These are phyloP conservation scores for Uromys caudimaculatus DNA, from an alignment of 2,797 vertebrate species.

Conservation along the genomic window DNA sequence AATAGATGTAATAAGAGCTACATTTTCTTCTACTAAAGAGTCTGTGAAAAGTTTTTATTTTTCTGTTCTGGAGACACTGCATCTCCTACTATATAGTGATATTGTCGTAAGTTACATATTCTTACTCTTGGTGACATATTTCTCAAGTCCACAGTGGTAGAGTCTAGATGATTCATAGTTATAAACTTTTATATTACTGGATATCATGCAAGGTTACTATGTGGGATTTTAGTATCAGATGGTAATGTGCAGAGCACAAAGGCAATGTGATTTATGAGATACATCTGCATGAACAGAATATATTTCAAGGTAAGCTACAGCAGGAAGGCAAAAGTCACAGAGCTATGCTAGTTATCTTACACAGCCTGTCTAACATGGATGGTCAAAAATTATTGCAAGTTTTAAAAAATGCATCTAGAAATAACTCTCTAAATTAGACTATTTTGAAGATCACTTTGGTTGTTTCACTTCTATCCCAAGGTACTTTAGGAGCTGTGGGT, in stretches of 20 bases:
- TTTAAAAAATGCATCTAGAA: conserved; percentile 26
- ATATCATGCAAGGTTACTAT: background rate
- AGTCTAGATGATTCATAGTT: background rate
- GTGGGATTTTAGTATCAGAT: conserved; percentile 40
- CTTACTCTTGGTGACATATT: background rate
- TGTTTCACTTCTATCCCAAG: background rate
- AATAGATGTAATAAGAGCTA: background rate
- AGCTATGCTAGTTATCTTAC: background rate
- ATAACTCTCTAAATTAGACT: background rate
- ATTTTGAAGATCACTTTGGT: background rate
- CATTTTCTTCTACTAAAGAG: background rate
- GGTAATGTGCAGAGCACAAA: conserved; percentile 26
- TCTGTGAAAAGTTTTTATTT: background rate
- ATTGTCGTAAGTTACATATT: background rate
- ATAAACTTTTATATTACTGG: background rate
- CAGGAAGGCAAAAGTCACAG: conserved; percentile 23
- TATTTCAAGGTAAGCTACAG: conserved; percentile 48
- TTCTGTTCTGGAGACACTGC: background rate
- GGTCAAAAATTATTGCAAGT: conserved; percentile 48
- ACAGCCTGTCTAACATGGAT: background rate
- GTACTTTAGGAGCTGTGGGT: background rate
- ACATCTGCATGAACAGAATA: background rate
- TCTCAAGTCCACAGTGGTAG: background rate
- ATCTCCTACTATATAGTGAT: background rate
- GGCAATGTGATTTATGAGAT: conserved; percentile 16